Percentiles rank a stretch among this genome's conserved stretches.
Evolutionary conservation across 2,797 vertebrate genomes (phyloP).

Genomic region (Psittacula derbiana): DNA sequence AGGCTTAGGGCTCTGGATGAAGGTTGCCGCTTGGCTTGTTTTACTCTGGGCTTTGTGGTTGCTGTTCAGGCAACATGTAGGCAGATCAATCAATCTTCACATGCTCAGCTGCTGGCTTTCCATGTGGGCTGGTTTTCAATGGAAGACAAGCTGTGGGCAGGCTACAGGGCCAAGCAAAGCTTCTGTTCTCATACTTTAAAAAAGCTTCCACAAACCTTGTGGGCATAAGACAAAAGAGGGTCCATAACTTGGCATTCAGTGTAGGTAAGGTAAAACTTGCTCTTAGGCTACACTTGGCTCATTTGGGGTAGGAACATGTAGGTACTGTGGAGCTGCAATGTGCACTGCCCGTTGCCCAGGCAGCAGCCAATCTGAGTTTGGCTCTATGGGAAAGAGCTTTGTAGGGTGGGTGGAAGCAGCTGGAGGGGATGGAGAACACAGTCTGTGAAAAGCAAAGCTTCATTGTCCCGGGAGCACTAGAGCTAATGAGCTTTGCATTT

Average conservation of each 20-base stretch:
- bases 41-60: background rate
- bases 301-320: background rate
- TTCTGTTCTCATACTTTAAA: background rate
- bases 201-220: background rate
- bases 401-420: constrained; percentile 36
- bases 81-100: background rate
- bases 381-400: background rate
- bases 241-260: background rate
- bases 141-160: background rate
- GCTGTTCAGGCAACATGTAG: background rate
- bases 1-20: background rate
- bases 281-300: background rate
- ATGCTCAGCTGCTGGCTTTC: background rate
- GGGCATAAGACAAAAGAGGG: background rate
- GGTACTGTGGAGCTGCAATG: background rate
- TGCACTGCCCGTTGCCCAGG: background rate
- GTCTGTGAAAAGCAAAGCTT: background rate
- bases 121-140: background rate
- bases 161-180: background rate
- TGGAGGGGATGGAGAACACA: constrained; percentile 2
- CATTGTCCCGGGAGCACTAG: constrained; percentile 4
- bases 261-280: background rate
- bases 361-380: background rate
- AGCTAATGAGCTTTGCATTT: constrained; percentile 25
- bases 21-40: background rate